phyloP scores from a whole-genome alignment of 2,888 invertebrate genomes.

The Xylota segnis region DNA sequence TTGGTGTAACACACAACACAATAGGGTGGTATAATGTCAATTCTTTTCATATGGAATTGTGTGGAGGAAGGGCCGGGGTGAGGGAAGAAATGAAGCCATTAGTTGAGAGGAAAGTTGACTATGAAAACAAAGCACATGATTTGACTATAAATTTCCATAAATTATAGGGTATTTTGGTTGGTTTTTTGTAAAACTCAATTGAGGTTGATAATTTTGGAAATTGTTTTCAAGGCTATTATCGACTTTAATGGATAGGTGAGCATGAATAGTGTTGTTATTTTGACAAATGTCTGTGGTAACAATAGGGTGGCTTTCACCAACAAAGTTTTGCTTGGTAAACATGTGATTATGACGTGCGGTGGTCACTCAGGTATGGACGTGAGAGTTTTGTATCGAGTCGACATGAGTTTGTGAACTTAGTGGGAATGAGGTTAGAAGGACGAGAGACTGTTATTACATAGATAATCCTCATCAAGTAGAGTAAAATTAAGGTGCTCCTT shows the following conservation, averaged over 20 bases:
- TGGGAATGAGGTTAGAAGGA: background rate
- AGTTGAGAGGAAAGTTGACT: conserved; percentile 13
- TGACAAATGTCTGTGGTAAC: conserved; percentile 29
- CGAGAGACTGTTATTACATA: conserved; percentile 13
- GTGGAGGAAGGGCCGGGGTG: background rate
- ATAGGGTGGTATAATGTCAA: conserved; percentile 20
- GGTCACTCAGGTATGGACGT: conserved; percentile 25
- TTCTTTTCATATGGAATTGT: background rate
- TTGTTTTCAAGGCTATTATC: conserved; percentile 29
- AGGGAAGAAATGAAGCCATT: conserved; percentile 64
- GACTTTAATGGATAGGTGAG: conserved; percentile 38
- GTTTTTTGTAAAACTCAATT: conserved; percentile 16
- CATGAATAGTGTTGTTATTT: conserved; percentile 27
- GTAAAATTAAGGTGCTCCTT: background rate
- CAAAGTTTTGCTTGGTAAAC: conserved; percentile 32
- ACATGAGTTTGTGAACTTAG: conserved; percentile 6
- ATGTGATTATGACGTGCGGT: conserved; percentile 34
- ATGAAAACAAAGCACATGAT: conserved; percentile 33
- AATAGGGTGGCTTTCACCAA: conserved; percentile 37
- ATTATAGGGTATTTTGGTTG: conserved; percentile 31
- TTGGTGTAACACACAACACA: conserved; percentile 18
- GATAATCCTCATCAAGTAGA: background rate
- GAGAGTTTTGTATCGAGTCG: conserved; percentile 28
- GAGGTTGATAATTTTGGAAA: conserved; percentile 4
- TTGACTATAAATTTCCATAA: conserved; percentile 39